Evolutionary conservation across 1,140 invertebrate genomes (phyloP), one percentile per base, ranked within the genome.

Genomic region (Heliothis virescens): DNA sequence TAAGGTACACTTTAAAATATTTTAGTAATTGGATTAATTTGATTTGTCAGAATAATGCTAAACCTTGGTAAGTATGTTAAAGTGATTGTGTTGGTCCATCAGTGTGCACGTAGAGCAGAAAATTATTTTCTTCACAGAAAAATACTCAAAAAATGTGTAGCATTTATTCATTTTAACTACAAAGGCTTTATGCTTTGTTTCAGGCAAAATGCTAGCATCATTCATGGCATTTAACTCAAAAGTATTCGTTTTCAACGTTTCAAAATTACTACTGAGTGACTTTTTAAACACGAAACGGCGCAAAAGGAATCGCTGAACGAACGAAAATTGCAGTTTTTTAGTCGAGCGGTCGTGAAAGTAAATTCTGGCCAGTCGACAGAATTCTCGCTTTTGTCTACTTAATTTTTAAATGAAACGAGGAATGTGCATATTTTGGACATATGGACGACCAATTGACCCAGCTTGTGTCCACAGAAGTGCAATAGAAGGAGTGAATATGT

Each of bases 361-460:
- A 65, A 65, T 47, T 65, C 15, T 10, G 15, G 16, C 1, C 29
- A 41, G 29, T 65, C 21, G n/a, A 41, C 62, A 47, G 62, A 65
- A 41, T 65, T 65, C n/a, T 16, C 62, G 34, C 34, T n/a, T 65
- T 65, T 65, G 62, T 65, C 62, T 62, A 12, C 59, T 47, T 47
- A n/a, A 16, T 65, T 65, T 65, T 63, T 10, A 4, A 26, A 26
- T 5, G 21, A 12, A 59, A 41, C 34, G 34, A 41, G 34, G 34
- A 59, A 59, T 59, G 57, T 59, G 21, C 13, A 18, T 21, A 0
- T 12, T 59, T 59, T 13, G 3, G 3, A 59, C 21, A 18, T 57
- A 18, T 16, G n/a, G 53, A 41, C 34, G 34, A 41, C 34, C 7
- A 41, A 41, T 41, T 41, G 34, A 41, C 34, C 1, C 34, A 41